These are phyloP conservation scores for Enteromius paludinosus DNA, from an alignment of 2,797 vertebrate genomes.

Conservation along the genomic window DNA sequence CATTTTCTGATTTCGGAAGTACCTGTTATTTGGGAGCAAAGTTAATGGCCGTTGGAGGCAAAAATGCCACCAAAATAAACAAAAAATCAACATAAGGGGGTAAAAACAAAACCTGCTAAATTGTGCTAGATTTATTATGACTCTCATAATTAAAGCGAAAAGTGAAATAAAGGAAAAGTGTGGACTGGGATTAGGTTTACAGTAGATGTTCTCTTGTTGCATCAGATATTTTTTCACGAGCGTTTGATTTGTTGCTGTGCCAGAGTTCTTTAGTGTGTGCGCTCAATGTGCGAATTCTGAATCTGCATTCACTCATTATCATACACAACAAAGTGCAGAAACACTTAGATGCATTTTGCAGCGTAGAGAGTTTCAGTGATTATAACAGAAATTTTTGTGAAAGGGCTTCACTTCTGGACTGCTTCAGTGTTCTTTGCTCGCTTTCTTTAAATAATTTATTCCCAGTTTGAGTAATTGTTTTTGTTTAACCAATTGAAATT, in stretches of 20 bases:
- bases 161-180: not conserved
- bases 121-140: not conserved
- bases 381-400: not conserved
- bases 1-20: conserved; percentile 19
- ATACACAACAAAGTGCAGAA: not conserved
- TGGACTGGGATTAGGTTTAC: not conserved
- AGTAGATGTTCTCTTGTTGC: not conserved
- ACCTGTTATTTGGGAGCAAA: conserved; percentile 1
- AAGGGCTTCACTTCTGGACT: not conserved
- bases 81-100: not conserved
- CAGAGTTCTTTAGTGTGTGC: not conserved
- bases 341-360: not conserved
- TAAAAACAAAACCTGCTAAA: not conserved
- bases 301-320: not conserved
- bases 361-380: not conserved
- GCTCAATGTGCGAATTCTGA: not conserved
- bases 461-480: not conserved
- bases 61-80: not conserved
- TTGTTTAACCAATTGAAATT: not conserved
- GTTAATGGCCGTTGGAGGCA: not conserved
- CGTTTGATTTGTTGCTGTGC: not conserved
- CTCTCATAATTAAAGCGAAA: not conserved
- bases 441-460: not conserved
- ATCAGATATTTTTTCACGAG: not conserved
- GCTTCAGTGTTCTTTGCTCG: not conserved